Evolutionary conservation across 2,797 vertebrate genomes (phyloP), one percentile per base, ranked within the genome.

Genomic region (Knipowitschia caucasica): DNA sequence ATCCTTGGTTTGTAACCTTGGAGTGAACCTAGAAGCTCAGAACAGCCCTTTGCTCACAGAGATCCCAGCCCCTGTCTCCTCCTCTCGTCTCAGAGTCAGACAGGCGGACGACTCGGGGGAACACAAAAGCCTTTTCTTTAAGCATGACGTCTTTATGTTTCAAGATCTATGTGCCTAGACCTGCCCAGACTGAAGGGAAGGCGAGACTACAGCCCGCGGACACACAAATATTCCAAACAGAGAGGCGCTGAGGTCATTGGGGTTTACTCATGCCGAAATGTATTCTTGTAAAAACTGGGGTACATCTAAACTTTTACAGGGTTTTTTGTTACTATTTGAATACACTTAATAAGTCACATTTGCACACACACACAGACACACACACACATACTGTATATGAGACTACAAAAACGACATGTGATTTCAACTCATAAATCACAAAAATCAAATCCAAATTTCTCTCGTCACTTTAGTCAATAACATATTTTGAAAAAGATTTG

Each of bases 71-170:
- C 12, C 36, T 21, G 17, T 18, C 7, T 8, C 18, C 10, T 21
- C 17, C 3, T 36, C n/a, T 4, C 14, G 5, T 17, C 8, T 10
- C 12, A 4, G 15, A 46, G 44, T 18, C 15, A 18, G 26, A 12
- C 43, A 7, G 25, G 26, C 43, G 15, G 25, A 10, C 44, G 26
- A 12, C n/a, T 9, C 25, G 15, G 2, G 9, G 1, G 9, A 0
- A 46, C 29, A 46, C 26, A 46, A 46, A 29, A 12, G 25, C 15
- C 44, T 30, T 23, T 42, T 46, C 44, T 46, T 29, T 29, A 18
- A 18, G 7, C 26, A 6, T 15, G 42, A 25, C 42, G 10, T 29
- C 44, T 46, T 18, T 30, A 29, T 29, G 26, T 20, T 5, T 10
- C 15, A 3, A 2, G 5, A 3, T 30, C 0, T 18, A 29, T 27